Percentiles rank a stretch among this genome's conserved stretches.
phyloP scores from a whole-genome alignment of 2,888 invertebrate species.

The Cylloceria caligata region DNA sequence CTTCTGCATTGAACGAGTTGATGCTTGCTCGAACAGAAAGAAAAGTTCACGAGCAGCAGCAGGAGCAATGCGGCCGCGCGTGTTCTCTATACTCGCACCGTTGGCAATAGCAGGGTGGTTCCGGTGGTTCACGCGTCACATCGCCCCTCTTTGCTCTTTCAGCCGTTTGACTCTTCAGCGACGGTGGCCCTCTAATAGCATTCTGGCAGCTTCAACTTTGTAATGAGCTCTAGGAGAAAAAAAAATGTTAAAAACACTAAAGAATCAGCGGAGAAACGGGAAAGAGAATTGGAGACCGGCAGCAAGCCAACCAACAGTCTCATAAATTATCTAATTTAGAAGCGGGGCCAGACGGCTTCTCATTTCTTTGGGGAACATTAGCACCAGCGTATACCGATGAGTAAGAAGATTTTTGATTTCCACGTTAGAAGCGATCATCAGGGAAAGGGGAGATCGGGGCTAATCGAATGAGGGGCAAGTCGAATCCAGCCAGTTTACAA shows the following conservation, averaged over 20 bases:
- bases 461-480: not conserved
- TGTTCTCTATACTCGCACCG: slow-evolving; percentile 37
- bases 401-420: slow-evolving; percentile 13
- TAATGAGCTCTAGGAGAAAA: slow-evolving; percentile 50
- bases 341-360: slow-evolving; percentile 72
- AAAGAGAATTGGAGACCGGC: slow-evolving; percentile 64
- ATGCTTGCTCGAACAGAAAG: slow-evolving; percentile 47
- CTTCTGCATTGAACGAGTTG: slow-evolving; percentile 58
- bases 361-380: slow-evolving; percentile 59
- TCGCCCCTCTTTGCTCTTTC: slow-evolving; percentile 24
- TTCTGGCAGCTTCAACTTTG: slow-evolving; percentile 54
- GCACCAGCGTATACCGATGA: not conserved
- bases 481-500: not conserved
- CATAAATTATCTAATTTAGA: slow-evolving; percentile 80
- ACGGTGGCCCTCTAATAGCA: slow-evolving; percentile 50
- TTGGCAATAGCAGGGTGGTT: slow-evolving; percentile 46
- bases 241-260: slow-evolving; percentile 6
- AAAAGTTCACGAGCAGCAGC: slow-evolving; percentile 41
- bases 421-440: not conserved
- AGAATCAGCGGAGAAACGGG: slow-evolving; percentile 51
- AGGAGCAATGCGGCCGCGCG: slow-evolving; percentile 27
- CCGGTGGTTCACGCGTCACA: slow-evolving; percentile 45
- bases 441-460: not conserved
- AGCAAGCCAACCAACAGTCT: slow-evolving; percentile 57
- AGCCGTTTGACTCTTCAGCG: slow-evolving; percentile 38